Base-by-base conservation (phyloP, 64 coral and sea anemone genomes). In the Pocillopora verrucosa region DNA sequence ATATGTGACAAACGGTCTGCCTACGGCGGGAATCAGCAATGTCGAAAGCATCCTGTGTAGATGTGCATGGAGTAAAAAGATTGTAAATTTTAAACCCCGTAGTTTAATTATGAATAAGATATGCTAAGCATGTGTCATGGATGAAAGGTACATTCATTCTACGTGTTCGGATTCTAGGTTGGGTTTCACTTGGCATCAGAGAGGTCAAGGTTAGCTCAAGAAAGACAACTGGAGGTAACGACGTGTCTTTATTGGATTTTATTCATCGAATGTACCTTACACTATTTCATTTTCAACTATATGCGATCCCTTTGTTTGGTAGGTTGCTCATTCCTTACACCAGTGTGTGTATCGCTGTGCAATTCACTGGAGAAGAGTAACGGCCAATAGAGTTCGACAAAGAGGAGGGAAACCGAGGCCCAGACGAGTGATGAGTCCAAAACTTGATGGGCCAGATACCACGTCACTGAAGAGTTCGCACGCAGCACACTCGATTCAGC, bases 321-420 rank as follows among this genome's bases (percentile, higher is more conserved):
- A 93, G 92, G 80, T 75, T 0, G 95, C 95, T 56, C 74, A 87
- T 24, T 84, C 35, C 61, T 82, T 97, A 4, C 95, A 97, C 24
- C 91, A 94, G 62, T 93, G 73, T 59, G 95, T 97, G 13, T 88
- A 97, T 65, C 91, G 90, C 11, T 97, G 95, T 56, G 95, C 95
- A 11, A 78, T 97, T 83, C 88, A 97, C 83, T 97, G 95, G 95
- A 79, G 92, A 61, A 65, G 70, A 73, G 73, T 87, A 72, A 85
- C 91, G 59, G 76, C 41, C 70, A 93, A 86, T 24, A 30, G 95
- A 97, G 34, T 92, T 16, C 22, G 78, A 25, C 60, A 91, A 11
- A 87, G 82, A 85, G 76, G 82, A 83, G 92, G 87, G 58, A 73
- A 61, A 60, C 87, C 72, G 11, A 93, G 76, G 77, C 79, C 61